Evolutionary conservation across 2,888 invertebrate genomes (phyloP).

Genomic region (Ecliptopera silaceata): DNA sequence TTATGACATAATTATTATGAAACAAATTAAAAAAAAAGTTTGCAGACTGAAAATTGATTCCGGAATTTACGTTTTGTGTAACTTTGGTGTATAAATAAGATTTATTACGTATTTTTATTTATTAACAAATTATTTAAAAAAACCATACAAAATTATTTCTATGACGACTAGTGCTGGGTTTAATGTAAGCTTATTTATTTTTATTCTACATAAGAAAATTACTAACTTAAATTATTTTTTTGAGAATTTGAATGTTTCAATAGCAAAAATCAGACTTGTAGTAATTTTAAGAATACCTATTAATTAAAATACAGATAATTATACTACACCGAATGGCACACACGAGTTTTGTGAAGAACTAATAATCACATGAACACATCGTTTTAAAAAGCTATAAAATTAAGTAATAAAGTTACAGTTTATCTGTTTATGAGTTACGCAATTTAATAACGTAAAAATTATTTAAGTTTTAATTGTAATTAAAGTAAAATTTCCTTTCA

Average conservation of each 20-base stretch:
- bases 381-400: neutral
- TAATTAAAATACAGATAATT: conserved; percentile 17
- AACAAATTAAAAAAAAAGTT: no score
- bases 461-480: neutral
- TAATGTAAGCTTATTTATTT: conserved; percentile 37
- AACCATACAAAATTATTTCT: conserved; percentile 36
- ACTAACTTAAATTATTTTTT: conserved; percentile 22
- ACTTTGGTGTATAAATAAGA: conserved; percentile 37
- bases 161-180: conserved; percentile 48
- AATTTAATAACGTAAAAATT: no score
- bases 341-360: conserved; percentile 18
- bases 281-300: conserved; percentile 25
- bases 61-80: neutral
- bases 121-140: conserved; percentile 35
- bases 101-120: conserved; percentile 47
- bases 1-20: no score
- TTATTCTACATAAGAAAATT: conserved; percentile 11
- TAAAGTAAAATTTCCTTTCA: neutral
- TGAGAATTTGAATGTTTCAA: conserved; percentile 29
- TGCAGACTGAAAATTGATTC: neutral
- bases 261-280: conserved; percentile 42
- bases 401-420: neutral
- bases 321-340: conserved; percentile 31
- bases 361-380: conserved; percentile 28
- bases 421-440: no score